Base-by-base conservation (phyloP, 2,888 invertebrate species). In the Drosophila cracens region DNA sequence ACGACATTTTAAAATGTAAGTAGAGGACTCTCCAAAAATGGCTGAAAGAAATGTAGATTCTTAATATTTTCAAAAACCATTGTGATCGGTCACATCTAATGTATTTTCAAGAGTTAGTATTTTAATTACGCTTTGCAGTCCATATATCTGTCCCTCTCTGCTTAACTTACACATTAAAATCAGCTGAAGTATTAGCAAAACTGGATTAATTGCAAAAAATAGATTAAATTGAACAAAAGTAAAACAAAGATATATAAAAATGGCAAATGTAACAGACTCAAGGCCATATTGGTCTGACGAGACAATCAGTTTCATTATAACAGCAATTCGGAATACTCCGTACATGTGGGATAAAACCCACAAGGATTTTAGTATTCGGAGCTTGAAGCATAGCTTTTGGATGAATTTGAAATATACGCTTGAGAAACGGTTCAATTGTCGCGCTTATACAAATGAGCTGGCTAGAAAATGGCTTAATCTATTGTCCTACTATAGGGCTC, bases 321-420 rank as follows among this genome's bases (percentile, higher is more conserved):
- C 72, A 33, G 72, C 78, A 40, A 79, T 79, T 51, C 78, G 79
- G 0, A 78, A 79, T 27, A 79, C 78, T 4, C 78, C 78, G 0
- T 79, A 79, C 21, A 79, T 79, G 78, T 79, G 78, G 78, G 78
- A 79, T 29, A 79, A 79, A 38, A 69, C 66, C 10, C 72, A 79
- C 40, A 79, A 78, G 21, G 76, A 79, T 51, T 76, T 72, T 21
- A 72, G 79, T 58, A 79, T 79, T 27, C 72, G 78, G 0, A 76
- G 75, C 46, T 61, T 79, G 4, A 79, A 79, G 31, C 78, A 79
- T 13, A 72, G 78, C 46, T 79, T 79, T 48, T 79, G 78, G 78
- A 79, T 78, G 43, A 79, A 79, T 48, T 54, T 79, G 36, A 72
- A 64, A 54, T 76, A 65, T 65, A 79, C 79, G 7, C 56, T 79